Evolutionary conservation across 1,140 invertebrate genomes (phyloP).

Genomic region (Melitaea cinxia): DNA sequence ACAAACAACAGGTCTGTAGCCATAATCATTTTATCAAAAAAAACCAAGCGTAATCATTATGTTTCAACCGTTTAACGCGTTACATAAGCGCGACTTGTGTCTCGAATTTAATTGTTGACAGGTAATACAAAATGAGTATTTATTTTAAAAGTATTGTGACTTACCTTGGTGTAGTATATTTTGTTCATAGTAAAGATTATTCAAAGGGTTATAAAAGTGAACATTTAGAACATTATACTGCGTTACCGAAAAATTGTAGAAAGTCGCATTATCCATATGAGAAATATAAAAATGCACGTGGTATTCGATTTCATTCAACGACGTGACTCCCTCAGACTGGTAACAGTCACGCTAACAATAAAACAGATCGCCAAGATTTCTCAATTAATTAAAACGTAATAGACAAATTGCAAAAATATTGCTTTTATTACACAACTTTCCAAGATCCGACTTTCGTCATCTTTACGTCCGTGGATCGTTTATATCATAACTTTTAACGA

Average conservation of each 20-base stretch:
- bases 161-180: too few species aligned
- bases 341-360: slow-evolving; percentile 38
- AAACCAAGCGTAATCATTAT: background rate
- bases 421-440: slow-evolving; percentile 38
- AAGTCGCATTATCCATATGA: slow-evolving; percentile 45
- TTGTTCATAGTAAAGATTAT: too few species aligned
- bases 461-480: slow-evolving; percentile 29
- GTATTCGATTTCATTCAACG: slow-evolving; percentile 54
- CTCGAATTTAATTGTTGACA: background rate
- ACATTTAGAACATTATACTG: background rate
- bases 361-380: slow-evolving; percentile 43
- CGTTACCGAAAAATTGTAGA: slow-evolving; percentile 38
- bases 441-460: slow-evolving; percentile 27
- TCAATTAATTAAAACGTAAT: slow-evolving; percentile 44
- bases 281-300: slow-evolving; percentile 43
- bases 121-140: too few species aligned
- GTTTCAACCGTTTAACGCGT: background rate
- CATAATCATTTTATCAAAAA: slow-evolving; percentile 17
- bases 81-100: background rate
- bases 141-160: too few species aligned
- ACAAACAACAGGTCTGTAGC: slow-evolving; percentile 38
- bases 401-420: slow-evolving; percentile 34
- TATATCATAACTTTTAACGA: slow-evolving; percentile 19
- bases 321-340: slow-evolving; percentile 23
- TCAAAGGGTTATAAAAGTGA: too few species aligned